Conservation (phyloP, 2,888 invertebrate species). For the Baronia brevicornis region DNA sequence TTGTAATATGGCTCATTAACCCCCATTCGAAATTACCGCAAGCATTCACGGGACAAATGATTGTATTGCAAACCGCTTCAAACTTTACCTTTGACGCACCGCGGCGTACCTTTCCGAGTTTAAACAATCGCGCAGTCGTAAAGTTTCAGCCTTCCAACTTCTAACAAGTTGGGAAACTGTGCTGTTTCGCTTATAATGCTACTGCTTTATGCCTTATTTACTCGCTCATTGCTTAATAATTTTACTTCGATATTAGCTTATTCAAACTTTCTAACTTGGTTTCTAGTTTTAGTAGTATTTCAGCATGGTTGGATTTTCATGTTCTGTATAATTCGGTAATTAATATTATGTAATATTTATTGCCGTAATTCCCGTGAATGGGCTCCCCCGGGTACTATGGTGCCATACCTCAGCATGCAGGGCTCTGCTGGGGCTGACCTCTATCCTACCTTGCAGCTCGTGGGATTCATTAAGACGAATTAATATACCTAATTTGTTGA, state of each 20-base stretch:
- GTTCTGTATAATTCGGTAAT: no score
- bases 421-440: no score
- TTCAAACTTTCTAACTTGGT: not conserved
- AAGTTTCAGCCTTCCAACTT: conserved; percentile 38
- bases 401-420: conserved; percentile 9
- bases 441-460: no score
- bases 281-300: not conserved
- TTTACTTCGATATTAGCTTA: conserved; percentile 1
- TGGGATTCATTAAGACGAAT: not conserved
- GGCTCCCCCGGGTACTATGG: no score
- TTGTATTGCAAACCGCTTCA: conserved; percentile 45
- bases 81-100: conserved; percentile 56
- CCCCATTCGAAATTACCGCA: conserved; percentile 27
- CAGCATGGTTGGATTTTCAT: no score
- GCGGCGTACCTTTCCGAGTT: conserved; percentile 33
- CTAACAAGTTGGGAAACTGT: conserved; percentile 29
- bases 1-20: conserved; percentile 20
- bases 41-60: conserved; percentile 39
- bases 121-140: conserved; percentile 43
- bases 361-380: no score
- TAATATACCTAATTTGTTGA: conserved; percentile 10
- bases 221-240: conserved; percentile 1
- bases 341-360: no score
- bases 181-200: conserved; percentile 29
- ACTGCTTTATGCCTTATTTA: conserved; percentile 13